Evolutionary conservation across 2,113 vertebrate species (phyloP).

Genomic region (Oenanthe oenanthe): DNA sequence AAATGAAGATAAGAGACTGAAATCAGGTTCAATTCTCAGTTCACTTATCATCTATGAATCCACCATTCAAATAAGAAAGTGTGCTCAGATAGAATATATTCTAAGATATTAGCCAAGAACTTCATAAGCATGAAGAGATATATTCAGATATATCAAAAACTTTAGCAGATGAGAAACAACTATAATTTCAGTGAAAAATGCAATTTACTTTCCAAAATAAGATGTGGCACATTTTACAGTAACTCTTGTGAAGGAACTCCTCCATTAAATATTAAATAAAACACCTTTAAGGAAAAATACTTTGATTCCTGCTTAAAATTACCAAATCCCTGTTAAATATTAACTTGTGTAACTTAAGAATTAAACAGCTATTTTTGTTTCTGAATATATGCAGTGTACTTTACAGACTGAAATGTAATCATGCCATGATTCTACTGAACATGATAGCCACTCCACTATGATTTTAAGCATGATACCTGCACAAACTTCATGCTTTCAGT

Average conservation of each 20-base stretch:
- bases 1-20: background rate
- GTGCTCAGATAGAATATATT: background rate
- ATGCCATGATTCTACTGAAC: background rate
- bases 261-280: background rate
- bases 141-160: background rate
- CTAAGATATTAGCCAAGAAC: background rate
- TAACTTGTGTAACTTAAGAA: background rate
- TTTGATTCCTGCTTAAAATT: background rate
- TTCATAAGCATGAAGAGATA: background rate
- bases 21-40: background rate
- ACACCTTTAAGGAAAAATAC: background rate
- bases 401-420: background rate
- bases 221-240: background rate
- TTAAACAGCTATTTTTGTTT: background rate
- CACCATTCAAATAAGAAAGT: background rate
- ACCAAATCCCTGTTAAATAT: background rate
- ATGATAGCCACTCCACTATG: background rate
- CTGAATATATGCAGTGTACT: background rate
- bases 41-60: background rate
- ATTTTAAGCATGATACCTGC: background rate
- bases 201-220: background rate
- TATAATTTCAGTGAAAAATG: background rate
- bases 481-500: background rate
- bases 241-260: background rate
- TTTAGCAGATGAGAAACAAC: background rate